Evolutionary conservation across 2,113 vertebrate genomes (phyloP).

Genomic region (Tragelaphus strepsiceros): DNA sequence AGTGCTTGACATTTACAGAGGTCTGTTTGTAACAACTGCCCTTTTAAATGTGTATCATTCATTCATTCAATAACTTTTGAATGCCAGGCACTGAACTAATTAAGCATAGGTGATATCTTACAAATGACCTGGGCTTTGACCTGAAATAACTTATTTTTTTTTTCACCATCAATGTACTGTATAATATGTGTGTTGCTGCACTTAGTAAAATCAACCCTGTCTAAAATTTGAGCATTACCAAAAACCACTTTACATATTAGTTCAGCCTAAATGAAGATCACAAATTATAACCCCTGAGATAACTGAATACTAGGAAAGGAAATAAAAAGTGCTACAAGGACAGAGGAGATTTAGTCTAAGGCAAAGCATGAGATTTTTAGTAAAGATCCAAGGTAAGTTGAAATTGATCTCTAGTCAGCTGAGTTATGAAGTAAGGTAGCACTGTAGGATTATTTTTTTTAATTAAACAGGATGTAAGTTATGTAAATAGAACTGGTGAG

Average conservation of each 20-base stretch:
- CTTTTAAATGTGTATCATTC: not conserved
- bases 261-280: not conserved
- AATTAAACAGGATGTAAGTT: conserved; percentile 35
- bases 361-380: not conserved
- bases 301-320: not conserved
- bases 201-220: not conserved
- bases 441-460: not conserved
- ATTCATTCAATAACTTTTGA: not conserved
- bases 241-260: not conserved
- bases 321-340: not conserved
- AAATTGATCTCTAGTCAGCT: not conserved
- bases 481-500: conserved; percentile 36
- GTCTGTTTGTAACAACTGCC: not conserved
- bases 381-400: not conserved
- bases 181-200: not conserved
- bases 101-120: not conserved
- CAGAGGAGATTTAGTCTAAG: not conserved
- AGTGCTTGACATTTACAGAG: not conserved
- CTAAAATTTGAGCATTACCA: not conserved
- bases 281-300: not conserved
- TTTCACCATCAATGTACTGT: not conserved
- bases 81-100: not conserved
- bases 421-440: conserved; percentile 16
- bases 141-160: not conserved
- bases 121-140: not conserved